Evolutionary conservation across 1,140 invertebrate genomes (phyloP).

Genomic region (Gonioctena quinquepunctata): DNA sequence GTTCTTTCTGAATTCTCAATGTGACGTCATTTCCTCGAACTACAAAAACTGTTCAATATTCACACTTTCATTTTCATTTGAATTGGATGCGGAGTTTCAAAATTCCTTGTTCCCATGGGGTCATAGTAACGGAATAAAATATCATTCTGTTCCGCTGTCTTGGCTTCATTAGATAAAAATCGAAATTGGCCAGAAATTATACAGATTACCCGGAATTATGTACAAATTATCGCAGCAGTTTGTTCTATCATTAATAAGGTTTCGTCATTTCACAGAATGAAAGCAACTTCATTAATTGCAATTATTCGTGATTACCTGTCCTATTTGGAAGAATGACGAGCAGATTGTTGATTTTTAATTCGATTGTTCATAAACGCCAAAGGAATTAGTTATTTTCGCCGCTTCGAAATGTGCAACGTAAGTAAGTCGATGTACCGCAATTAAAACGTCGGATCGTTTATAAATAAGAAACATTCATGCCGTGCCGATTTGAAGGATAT

Average conservation of each 20-base stretch:
- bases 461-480: not conserved
- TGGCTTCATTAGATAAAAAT: not conserved
- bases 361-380: not conserved
- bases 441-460: not conserved
- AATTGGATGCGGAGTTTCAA: too few relatives aligned
- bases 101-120: too few relatives aligned
- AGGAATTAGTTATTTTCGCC: slow-evolving; percentile 1
- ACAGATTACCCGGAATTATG: not conserved
- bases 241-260: not conserved
- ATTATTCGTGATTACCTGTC: not conserved
- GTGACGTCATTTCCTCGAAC: too few relatives aligned
- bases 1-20: too few relatives aligned
- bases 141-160: too few relatives aligned
- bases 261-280: not conserved
- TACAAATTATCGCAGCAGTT: not conserved
- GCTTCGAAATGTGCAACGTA: not conserved
- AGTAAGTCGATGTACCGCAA: not conserved
- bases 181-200: not conserved
- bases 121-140: too few relatives aligned
- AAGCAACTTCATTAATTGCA: not conserved
- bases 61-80: too few relatives aligned
- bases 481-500: not conserved
- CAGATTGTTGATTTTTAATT: slow-evolving; percentile 13
- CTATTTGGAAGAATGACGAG: slow-evolving; percentile 2
- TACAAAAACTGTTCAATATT: too few relatives aligned